Percentiles rank a stretch among this genome's conserved stretches.
Evolutionary conservation across 2,797 vertebrate genomes (phyloP).

Genomic region (Limosa lapponica): DNA sequence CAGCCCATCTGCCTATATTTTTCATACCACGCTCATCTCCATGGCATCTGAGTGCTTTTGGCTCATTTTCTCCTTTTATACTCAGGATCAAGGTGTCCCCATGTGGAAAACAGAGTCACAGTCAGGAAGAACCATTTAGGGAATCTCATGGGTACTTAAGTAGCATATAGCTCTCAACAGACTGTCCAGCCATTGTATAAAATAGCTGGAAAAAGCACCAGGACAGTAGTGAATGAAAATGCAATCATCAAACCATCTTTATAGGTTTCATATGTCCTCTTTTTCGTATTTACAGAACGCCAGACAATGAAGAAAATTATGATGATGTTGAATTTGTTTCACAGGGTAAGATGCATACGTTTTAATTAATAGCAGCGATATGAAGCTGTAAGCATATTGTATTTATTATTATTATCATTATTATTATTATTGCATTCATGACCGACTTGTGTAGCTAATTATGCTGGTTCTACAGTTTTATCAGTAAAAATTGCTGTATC

Average conservation of each 20-base stretch:
- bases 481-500: neutral
- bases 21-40: neutral
- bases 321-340: constrained; percentile 65
- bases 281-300: constrained; percentile 68
- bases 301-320: constrained; percentile 73
- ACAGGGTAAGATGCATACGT: constrained; percentile 63
- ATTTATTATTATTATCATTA: neutral
- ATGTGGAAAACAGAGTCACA: neutral
- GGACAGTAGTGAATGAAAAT: neutral
- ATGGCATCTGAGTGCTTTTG: neutral
- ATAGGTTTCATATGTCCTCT: neutral
- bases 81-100: neutral
- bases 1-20: neutral
- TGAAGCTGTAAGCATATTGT: neutral
- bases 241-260: neutral
- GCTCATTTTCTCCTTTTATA: neutral
- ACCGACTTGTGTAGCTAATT: neutral
- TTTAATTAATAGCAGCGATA: neutral
- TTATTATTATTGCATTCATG: neutral
- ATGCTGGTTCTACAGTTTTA: neutral
- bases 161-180: neutral
- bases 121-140: neutral
- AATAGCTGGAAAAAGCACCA: neutral
- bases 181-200: neutral
- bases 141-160: neutral